A percentile compares a stretch with the other conserved stretches of the same genome.
These are phyloP conservation scores for Chesias legatella DNA, from an alignment of 2,888 invertebrate genomes.

Conservation along the genomic window DNA sequence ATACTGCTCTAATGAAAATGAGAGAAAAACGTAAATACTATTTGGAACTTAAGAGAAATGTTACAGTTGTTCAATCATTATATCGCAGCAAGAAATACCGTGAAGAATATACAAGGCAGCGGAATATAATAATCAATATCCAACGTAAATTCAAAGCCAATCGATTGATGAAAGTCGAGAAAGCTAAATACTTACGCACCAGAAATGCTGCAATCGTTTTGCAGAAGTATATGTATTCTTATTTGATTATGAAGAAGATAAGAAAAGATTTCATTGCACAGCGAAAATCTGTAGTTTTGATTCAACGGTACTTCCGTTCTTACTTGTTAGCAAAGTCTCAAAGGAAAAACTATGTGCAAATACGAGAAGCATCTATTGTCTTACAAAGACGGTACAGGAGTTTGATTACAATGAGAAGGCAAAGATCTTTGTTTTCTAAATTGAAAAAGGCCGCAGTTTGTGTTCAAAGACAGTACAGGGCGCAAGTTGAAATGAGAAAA, in stretches of 20 bases:
- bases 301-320: slow-evolving; percentile 38
- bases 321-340: slow-evolving; percentile 33
- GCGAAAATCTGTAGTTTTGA: slow-evolving; percentile 42
- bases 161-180: slow-evolving; percentile 52
- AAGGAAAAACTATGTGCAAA: slow-evolving; percentile 31
- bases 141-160: slow-evolving; percentile 76
- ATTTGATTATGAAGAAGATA: slow-evolving; percentile 42
- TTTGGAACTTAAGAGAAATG: slow-evolving; percentile 48
- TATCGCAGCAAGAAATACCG: slow-evolving; percentile 65
- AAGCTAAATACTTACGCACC: slow-evolving; percentile 51
- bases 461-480: slow-evolving; percentile 60
- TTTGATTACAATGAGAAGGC: slow-evolving; percentile 49
- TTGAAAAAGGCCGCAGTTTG: slow-evolving; percentile 39
- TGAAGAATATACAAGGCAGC: slow-evolving; percentile 47
- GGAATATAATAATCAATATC: slow-evolving; percentile 54
- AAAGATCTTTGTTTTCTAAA: slow-evolving; percentile 38
- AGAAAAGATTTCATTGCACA: slow-evolving; percentile 39
- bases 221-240: slow-evolving; percentile 72
- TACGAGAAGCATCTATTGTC: slow-evolving; percentile 40
- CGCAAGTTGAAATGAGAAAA: slow-evolving; percentile 47
- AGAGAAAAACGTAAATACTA: slow-evolving; percentile 46
- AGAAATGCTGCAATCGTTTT: slow-evolving; percentile 59
- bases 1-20: slow-evolving; percentile 54
- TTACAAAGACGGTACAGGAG: slow-evolving; percentile 64
- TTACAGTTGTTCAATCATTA: slow-evolving; percentile 67